These are phyloP conservation scores for Chaetodon trifascialis DNA, from an alignment of 2,113 vertebrate species.

Conservation along the genomic window DNA sequence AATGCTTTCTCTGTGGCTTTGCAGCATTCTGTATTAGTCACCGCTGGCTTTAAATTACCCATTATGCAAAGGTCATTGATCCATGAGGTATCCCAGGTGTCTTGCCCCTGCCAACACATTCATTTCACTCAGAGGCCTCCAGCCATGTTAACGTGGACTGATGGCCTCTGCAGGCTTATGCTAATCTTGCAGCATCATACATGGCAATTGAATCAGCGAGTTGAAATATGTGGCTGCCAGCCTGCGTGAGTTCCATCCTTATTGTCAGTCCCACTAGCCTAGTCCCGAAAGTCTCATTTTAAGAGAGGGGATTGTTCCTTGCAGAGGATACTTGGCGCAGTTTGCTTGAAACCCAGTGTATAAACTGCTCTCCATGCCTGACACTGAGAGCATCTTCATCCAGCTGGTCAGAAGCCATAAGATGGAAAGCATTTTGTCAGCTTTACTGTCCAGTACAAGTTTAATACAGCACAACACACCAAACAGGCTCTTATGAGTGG, in stretches of 20 bases:
- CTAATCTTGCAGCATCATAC: conserved; percentile 56
- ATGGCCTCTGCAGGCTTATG: conserved; percentile 57
- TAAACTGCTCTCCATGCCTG: background rate
- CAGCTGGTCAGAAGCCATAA: background rate
- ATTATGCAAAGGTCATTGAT: conserved; percentile 75
- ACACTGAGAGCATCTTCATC: background rate
- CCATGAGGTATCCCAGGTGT: conserved; percentile 56
- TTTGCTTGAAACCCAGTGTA: background rate
- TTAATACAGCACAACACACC: background rate
- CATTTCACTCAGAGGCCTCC: conserved; percentile 52
- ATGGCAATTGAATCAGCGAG: conserved; percentile 54
- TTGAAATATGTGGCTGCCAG: conserved; percentile 43
- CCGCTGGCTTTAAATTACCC: conserved; percentile 56
- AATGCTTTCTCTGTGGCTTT: conserved; percentile 34
- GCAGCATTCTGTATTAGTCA: conserved; percentile 35
- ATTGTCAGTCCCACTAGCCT: conserved; percentile 12
- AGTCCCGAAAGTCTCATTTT: background rate
- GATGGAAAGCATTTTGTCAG: background rate
- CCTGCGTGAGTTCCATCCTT: conserved; percentile 10
- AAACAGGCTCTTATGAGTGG: background rate
- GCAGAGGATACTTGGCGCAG: background rate
- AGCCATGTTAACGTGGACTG: conserved; percentile 59
- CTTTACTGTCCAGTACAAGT: background rate
- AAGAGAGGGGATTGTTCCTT: conserved; percentile 14
- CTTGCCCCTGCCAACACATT: conserved; percentile 40